Evolutionary conservation across 2,113 vertebrate species (phyloP), one percentile per base, ranked within the genome.

Genomic region (Tetrao urogallus): DNA sequence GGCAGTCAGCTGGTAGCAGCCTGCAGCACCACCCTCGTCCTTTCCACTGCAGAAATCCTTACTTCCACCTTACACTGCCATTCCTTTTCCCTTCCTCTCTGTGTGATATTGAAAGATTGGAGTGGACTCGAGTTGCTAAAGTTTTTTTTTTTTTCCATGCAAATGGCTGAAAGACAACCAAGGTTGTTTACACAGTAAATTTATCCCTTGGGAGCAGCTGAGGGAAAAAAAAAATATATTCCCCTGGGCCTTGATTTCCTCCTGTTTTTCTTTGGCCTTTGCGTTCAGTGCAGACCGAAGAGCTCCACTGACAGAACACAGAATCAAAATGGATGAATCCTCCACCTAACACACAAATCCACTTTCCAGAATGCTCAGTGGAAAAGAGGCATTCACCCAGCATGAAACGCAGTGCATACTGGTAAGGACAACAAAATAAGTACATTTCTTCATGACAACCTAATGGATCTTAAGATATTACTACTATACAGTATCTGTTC

Each of bases 391-490:
- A 73, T 47, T 65, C 50, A 85, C 94, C 82, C 71, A 89, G 63
- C 61, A 75, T 61, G 86, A 92, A 92, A 80, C 64, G 86, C 95
- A 90, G 78, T 36, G 80, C 88, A 60, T 40, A 61, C 50, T 60
- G 91, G 95, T 96, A 94, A 96, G 94, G 50, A 88, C 36, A 90
- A 60, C 43, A 81, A 93, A 42, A 82, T 82, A 88, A 96, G 94
- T 90, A 90, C 34, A 70, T 77, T 84, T 21, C 47, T 95, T 69
- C 38, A 45, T 80, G 78, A 45, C 21, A 89, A 65, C 57, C 58
- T 64, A 65, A 2, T 17, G 58, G 34, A 74, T n/a, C n/a, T 82
- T 56, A 1, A 86, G 86, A 71, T 74, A 56, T 30, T 66, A 65
- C 38, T 28, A 40, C 57, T 54, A 16, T 2, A 70, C 19, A 75